These are phyloP conservation scores for Chloroclystis v-ata DNA, from an alignment of 2,888 invertebrate species.

Conservation along the genomic window DNA sequence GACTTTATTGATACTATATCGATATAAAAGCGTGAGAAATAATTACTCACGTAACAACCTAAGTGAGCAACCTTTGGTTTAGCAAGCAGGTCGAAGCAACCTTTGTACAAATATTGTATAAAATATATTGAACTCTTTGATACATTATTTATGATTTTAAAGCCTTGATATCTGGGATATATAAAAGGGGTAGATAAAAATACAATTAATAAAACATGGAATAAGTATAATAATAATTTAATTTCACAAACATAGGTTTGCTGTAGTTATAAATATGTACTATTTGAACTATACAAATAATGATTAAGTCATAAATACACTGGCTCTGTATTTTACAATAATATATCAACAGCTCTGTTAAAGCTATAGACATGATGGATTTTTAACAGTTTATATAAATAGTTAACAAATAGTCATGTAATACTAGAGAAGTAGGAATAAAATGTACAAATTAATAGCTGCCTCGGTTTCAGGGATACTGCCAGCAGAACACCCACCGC, in stretches of 20 bases:
- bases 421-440: conserved; percentile 69
- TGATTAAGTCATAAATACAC: conserved; percentile 76
- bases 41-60: no score
- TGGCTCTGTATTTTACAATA: conserved; percentile 75
- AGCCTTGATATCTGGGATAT: no score
- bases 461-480: conserved; percentile 37
- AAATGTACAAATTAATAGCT: conserved; percentile 55
- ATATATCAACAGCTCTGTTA: conserved; percentile 72
- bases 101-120: no score
- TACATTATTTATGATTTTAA: no score
- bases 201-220: conserved; percentile 9
- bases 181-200: background rate
- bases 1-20: no score
- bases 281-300: conserved; percentile 77
- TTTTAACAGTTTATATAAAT: conserved; percentile 72
- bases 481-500: background rate
- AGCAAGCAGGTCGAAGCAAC: no score
- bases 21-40: no score
- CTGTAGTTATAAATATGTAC: conserved; percentile 66
- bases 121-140: no score
- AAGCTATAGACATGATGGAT: conserved; percentile 70
- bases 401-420: conserved; percentile 72
- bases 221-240: conserved; percentile 67
- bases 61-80: no score
- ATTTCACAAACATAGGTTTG: conserved; percentile 71